Evolutionary conservation across 2,797 vertebrate species (phyloP), one percentile per base, ranked within the genome.

Genomic region (Rhadinocentrus ornatus): DNA sequence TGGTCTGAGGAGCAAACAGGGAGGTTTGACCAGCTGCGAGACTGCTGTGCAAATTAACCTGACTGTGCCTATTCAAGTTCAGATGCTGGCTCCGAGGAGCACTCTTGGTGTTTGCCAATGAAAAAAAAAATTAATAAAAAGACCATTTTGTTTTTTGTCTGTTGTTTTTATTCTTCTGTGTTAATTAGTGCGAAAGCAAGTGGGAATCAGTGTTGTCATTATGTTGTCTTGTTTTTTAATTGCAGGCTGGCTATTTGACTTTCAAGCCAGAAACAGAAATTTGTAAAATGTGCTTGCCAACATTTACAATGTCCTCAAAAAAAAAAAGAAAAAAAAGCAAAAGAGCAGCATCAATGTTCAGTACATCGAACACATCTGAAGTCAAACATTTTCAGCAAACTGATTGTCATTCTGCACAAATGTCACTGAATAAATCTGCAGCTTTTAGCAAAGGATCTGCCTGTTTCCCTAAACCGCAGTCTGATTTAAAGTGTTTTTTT

Each of bases 21-120:
- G 35, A 54, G 22, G 11, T 48, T n/a, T 65, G 55, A 60, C 24
- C 62, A 66, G 61, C 62, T 70, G 62, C 61, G 39, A 66, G 39
- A 44, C 39, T 24, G 29, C 35, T 31, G 27, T 27, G 41, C 26
- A 60, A 20, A 22, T 12, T 10, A 53, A 10, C 16, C 1, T 1
- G 2, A 16, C 56, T 57, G 52, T 24, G 20, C 64, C 53, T 27
- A 16, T 22, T 18, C 41, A 18, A 10, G 18, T 61, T 29, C 54
- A 48, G 16, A 53, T 5, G 0, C 9, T n/a, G 34, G 6, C 18
- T 53, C 13, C 26, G 24, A 72, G 13, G 32, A 10, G 7, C 37
- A 8, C 16, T 31, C 3, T 26, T 8, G 13, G 32, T 26, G 27
- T 67, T 34, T 57, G 22, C 53, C 29, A 48, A 32, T 32, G 31